Evolutionary conservation across 2,797 vertebrate species (phyloP).

Genomic region (Chaetodon trifasciatus): DNA sequence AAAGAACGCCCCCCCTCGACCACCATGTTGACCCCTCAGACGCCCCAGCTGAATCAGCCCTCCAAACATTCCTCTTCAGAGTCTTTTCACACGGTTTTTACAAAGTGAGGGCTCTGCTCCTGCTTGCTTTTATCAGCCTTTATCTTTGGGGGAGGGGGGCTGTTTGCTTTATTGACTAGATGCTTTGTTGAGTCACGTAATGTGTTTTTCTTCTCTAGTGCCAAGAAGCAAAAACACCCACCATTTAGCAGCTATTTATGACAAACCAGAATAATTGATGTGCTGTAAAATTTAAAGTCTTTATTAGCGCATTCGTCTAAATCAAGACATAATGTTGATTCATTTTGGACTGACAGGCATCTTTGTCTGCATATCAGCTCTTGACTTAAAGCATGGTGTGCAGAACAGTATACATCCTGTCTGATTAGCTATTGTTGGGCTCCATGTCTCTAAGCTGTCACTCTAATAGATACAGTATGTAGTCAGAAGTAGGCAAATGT

Average conservation of each 20-base stretch:
- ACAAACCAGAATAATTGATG: neutral
- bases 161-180: neutral
- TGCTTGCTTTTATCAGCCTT: neutral
- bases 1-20: conserved; percentile 22
- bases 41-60: conserved; percentile 10
- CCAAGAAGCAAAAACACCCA: conserved; percentile 5
- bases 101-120: neutral
- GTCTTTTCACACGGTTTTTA: conserved; percentile 15
- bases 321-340: neutral
- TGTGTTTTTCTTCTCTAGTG: neutral
- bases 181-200: neutral
- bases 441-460: conserved; percentile 7
- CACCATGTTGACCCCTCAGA: conserved; percentile 22
- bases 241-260: neutral
- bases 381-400: neutral
- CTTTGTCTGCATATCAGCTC: neutral
- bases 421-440: neutral
- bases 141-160: neutral
- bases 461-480: neutral
- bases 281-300: neutral
- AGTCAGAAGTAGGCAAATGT: neutral
- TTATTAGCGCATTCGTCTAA: neutral
- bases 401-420: neutral
- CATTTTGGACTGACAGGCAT: neutral
- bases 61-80: conserved; percentile 39